These are phyloP conservation scores for Cyclophora albipunctata DNA, from an alignment of 2,888 invertebrate genomes.

Conservation along the genomic window DNA sequence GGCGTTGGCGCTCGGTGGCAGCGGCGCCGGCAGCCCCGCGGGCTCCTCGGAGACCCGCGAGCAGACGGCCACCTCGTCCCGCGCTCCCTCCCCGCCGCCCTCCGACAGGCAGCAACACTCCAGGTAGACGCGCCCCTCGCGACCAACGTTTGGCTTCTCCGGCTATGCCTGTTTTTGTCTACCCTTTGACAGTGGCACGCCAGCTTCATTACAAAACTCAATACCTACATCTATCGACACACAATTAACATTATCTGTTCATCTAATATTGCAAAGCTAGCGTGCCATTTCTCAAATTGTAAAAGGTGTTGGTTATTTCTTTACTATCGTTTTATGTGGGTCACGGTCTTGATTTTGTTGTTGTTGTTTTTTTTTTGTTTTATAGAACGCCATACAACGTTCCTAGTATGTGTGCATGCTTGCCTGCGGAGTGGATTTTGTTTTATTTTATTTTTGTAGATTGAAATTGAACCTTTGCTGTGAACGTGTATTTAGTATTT, in stretches of 20 bases:
- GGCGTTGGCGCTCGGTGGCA: constrained; percentile 74
- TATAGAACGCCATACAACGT: constrained; percentile 42
- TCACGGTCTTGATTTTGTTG: constrained; percentile 38
- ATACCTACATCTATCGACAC: background rate
- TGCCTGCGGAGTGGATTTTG: constrained; percentile 57
- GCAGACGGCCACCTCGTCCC: constrained; percentile 62
- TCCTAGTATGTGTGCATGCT: constrained; percentile 65
- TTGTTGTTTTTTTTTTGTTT: constrained; percentile 23
- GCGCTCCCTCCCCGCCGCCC: constrained; percentile 65
- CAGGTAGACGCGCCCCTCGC: constrained; percentile 70
- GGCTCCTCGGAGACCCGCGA: constrained; percentile 41
- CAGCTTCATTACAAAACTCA: constrained; percentile 11
- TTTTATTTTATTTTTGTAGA: constrained; percentile 34
- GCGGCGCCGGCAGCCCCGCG: constrained; percentile 60
- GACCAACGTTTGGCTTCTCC: constrained; percentile 60
- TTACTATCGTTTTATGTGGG: constrained; percentile 36
- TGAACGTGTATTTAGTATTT: constrained; percentile 7
- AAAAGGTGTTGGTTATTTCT: constrained; percentile 52
- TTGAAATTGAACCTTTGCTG: constrained; percentile 28
- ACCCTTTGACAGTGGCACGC: constrained; percentile 29
- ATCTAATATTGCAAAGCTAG: constrained; percentile 30
- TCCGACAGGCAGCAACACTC: constrained; percentile 65
- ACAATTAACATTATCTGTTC: constrained; percentile 5
- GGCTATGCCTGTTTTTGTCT: constrained; percentile 48
- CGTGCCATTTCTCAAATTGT: constrained; percentile 35